A percentile compares a stretch with the other conserved stretches of the same genome.
Conservation (phyloP, 1,140 invertebrate species). For the Drosophila nigromelanica region DNA sequence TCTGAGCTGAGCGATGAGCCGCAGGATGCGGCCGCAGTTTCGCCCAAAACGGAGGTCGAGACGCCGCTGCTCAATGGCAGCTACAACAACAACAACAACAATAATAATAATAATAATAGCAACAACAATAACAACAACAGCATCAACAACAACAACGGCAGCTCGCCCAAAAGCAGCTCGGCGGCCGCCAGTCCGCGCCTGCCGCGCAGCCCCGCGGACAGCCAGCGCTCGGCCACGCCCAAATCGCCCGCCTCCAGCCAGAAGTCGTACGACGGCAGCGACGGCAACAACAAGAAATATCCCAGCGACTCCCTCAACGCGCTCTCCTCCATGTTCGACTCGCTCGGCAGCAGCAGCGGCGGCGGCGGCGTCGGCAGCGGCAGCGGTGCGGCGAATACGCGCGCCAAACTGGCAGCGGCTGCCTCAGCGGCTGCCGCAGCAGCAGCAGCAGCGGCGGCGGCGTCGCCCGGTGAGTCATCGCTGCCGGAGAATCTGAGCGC, state of each 20-base stretch:
- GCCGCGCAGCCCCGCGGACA: slow-evolving; percentile 84
- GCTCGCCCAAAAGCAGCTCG: slow-evolving; percentile 53
- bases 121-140: slow-evolving; percentile 23
- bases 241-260: slow-evolving; percentile 87
- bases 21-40: slow-evolving; percentile 29
- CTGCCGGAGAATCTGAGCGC: slow-evolving; percentile 74
- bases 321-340: slow-evolving; percentile 94
- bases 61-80: slow-evolving; percentile 55
- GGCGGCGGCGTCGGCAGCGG: slow-evolving; percentile 23
- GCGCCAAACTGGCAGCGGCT: slow-evolving; percentile 62
- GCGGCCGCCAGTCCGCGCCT: slow-evolving; percentile 46
- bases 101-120: slow-evolving; percentile 1
- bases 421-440: slow-evolving; percentile 39
- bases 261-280: slow-evolving; percentile 85
- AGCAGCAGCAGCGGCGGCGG: neutral
- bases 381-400: slow-evolving; percentile 50
- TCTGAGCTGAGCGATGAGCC: slow-evolving; percentile 57
- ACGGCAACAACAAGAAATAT: slow-evolving; percentile 86
- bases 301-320: slow-evolving; percentile 89
- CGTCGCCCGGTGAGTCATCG: neutral
- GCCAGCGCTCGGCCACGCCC: slow-evolving; percentile 90
- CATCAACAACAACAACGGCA: slow-evolving; percentile 63
- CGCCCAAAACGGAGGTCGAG: slow-evolving; percentile 52
- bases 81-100: slow-evolving; percentile 48
- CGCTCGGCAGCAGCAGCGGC: slow-evolving; percentile 64